These are phyloP conservation scores for Nymphalis polychloros DNA, from an alignment of 2,888 invertebrate species.

Conservation along the genomic window DNA sequence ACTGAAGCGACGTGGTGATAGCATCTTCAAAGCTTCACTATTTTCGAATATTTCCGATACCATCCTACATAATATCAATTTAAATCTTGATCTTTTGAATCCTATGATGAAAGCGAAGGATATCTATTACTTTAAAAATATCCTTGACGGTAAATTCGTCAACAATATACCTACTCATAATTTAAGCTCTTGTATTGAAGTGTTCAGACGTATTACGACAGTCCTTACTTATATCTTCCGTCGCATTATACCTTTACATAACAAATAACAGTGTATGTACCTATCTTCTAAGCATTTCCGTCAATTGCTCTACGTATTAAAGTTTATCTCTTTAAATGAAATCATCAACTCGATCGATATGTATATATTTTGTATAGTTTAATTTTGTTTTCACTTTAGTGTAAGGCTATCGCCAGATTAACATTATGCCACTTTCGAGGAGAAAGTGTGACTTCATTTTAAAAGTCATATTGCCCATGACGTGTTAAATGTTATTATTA, in stretches of 20 bases:
- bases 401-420: slow-evolving; percentile 12
- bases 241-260: too few relatives aligned
- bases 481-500: slow-evolving; percentile 15
- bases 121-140: neutral
- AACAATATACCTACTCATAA: neutral
- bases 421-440: slow-evolving; percentile 20
- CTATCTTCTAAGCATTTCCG: too few relatives aligned
- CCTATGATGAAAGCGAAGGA: neutral
- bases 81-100: neutral
- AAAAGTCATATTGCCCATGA: slow-evolving; percentile 13
- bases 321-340: neutral
- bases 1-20: too few relatives aligned
- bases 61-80: too few relatives aligned
- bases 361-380: neutral
- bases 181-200: neutral
- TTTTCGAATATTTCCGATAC: too few relatives aligned
- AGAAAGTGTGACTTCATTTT: slow-evolving; percentile 28
- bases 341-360: neutral
- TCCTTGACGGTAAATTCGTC: neutral
- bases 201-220: neutral
- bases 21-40: too few relatives aligned
- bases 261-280: too few relatives aligned
- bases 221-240: neutral
- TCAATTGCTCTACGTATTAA: neutral
- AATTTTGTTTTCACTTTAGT: slow-evolving; percentile 3